A percentile compares a stretch with the other conserved stretches of the same genome.
phyloP scores from a whole-genome alignment of 2,113 vertebrate species.

The Brachyhypopomus gauderio region DNA sequence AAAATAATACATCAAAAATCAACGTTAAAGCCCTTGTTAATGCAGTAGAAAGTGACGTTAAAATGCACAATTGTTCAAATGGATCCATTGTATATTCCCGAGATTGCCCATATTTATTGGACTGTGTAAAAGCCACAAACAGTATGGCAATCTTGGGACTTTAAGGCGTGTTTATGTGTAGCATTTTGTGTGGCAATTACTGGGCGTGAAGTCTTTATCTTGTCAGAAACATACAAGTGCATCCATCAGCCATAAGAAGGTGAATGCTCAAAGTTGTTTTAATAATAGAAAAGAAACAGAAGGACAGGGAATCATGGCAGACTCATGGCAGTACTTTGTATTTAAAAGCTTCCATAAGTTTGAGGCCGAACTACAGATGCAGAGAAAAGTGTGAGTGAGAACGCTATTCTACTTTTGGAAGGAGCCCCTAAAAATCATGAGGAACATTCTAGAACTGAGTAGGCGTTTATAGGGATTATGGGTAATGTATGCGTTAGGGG shows the following conservation, averaged over 20 bases:
- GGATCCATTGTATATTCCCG: conserved; percentile 38
- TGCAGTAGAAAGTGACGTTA: conserved; percentile 23
- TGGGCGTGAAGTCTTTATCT: conserved; percentile 55
- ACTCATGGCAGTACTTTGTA: conserved; percentile 19
- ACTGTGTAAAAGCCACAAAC: conserved; percentile 10
- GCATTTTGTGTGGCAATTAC: conserved; percentile 62
- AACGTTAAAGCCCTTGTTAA: conserved; percentile 25
- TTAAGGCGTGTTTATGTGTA: conserved; percentile 45
- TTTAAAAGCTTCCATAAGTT: conserved; percentile 20
- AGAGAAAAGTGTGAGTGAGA: background rate
- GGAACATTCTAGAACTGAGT: background rate
- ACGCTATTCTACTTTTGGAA: background rate
- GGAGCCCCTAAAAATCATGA: background rate
- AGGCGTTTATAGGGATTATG: too few relatives aligned
- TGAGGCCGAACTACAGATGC: background rate
- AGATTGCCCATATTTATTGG: conserved; percentile 32
- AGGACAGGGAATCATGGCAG: background rate
- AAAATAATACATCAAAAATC: background rate
- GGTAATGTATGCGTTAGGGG: too few relatives aligned
- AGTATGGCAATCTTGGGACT: conserved; percentile 41
- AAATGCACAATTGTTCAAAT: conserved; percentile 52
- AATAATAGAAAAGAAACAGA: conserved; percentile 38
- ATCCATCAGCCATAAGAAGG: conserved; percentile 49
- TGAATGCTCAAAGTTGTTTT: conserved; percentile 9
- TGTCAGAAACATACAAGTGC: conserved; percentile 64